Evolutionary conservation across 2,113 vertebrate genomes (phyloP), one percentile per base, ranked within the genome.

Genomic region (Camelus bactrianus): DNA sequence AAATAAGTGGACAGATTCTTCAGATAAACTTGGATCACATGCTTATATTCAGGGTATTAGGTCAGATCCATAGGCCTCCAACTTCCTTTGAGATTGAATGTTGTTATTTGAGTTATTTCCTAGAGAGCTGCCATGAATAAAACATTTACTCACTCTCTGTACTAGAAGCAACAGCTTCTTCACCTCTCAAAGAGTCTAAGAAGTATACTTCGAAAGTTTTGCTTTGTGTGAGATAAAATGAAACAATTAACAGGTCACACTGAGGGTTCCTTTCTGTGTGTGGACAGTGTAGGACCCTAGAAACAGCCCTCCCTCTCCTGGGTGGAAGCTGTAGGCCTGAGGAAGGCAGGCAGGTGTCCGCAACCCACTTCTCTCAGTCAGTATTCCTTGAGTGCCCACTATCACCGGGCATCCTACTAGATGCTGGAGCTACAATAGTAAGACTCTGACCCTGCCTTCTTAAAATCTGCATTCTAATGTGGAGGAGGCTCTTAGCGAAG

Each of bases 101-200:
- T 48, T 32, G 42, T 83, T 73, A 73, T 38, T 85, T 64, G 14
- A 69, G 26, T 79, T 91, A 64, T 52, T 91, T 89, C 56, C 6
- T 15, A 92, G 82, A 12, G 7, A 10, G 79, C 6, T 28, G 22
- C 42, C 20, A 58, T 35, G 35, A 70, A 6, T 50, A 89, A 95
- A 90, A n/a, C 24, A 76, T 38, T 77, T 93, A 35, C 54, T 82
- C 12, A 77, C 8, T 86, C 91, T 93, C 67, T 92, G 19, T 91
- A 96, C 60, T 80, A 87, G 80, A 3, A 96, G 42, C 60, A 95
- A 32, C 64, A 69, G 64, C 84, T 52, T 93, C 65, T 94, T 60
- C 72, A 65, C 46, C 9, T 92, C 92, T 72, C 54, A 93, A 88
- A 62, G 72, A 58, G 16, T 42, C 38, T 42, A 42, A 42, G 38